phyloP scores from a whole-genome alignment of 2,888 invertebrate genomes.

The Galeopsomyia nigrocyanea region DNA sequence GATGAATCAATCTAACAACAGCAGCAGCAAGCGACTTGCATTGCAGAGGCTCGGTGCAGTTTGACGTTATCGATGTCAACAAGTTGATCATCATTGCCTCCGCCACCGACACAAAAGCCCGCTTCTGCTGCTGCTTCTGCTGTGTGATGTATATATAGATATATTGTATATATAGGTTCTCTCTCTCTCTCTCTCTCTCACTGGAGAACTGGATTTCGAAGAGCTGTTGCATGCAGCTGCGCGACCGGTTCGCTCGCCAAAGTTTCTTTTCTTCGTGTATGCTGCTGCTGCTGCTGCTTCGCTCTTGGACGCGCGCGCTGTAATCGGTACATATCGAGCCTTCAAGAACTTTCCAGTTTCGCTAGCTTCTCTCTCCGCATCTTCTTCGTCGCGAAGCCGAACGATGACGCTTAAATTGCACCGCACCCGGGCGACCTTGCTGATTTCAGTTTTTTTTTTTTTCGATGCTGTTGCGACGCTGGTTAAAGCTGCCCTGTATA shows the following conservation, averaged over 20 bases:
- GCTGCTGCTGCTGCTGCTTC: not conserved
- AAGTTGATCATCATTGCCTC: conserved; percentile 22
- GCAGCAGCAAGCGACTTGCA: too few relatives aligned
- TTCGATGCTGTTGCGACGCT: not conserved
- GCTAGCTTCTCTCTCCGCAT: not conserved
- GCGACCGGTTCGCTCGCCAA: too few relatives aligned
- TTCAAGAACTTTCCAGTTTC: conserved; percentile 32
- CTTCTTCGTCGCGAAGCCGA: conserved; percentile 6
- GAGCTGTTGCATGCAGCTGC: not conserved
- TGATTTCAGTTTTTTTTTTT: conserved; percentile 1
- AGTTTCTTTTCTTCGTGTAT: too few relatives aligned
- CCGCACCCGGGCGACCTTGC: conserved; percentile 18
- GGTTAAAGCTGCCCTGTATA: not conserved
- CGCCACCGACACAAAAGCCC: conserved; percentile 20
- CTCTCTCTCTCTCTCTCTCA: too few relatives aligned
- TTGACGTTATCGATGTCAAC: conserved; percentile 39
- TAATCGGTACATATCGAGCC: not conserved
- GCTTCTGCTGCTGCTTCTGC: not conserved
- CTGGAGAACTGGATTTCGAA: conserved; percentile 28
- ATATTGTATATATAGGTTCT: too few relatives aligned
- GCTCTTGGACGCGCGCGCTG: not conserved
- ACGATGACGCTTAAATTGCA: conserved; percentile 18
- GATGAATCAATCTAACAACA: too few relatives aligned
- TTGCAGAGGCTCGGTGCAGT: not conserved
- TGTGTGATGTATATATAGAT: too few relatives aligned